Evolutionary conservation across 2,888 invertebrate genomes (phyloP), one percentile per base, ranked within the genome.

Genomic region (Hemicrepidius hirtus): DNA sequence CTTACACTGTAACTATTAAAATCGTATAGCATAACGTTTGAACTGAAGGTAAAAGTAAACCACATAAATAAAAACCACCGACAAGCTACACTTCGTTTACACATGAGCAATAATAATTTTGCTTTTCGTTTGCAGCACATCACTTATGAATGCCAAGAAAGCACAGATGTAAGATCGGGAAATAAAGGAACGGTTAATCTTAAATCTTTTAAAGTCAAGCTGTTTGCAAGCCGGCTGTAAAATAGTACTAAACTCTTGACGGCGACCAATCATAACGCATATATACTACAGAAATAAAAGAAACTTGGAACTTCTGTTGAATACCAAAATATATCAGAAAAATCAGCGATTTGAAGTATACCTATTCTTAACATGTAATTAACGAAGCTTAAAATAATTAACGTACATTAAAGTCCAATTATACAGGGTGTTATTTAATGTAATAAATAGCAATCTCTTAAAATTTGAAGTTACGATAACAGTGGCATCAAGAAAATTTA

Each of bases 151-250:
- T 50, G 50, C 50, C 64, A 64, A 35, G 64, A 46, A 37, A 41
- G 35, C 21, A 28, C 50, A 64, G 64, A 64, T 64, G 64, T 50
- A 50, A 64, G 50, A 64, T 64, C 49, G 28, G 49, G 46, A 68
- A 68, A 28, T 53, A 53, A 53, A 53, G 28, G 24, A 28, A 68
- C 37, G 35, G 59, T 41, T 35, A 59, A 68, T 57, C 44, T 68
- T 68, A 59, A 68, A 68, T 59, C 49, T 59, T 59, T 68, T 55
- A 40, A 46, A 57, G 53, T 41, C 71, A 65, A 66, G 65, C 65
- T 71, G 71, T 57, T 65, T 60, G 71, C 65, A 70, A 65, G 50
- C 59, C 28, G 71, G 65, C 46, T 71, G 60, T 71, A 65, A 71
- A 71, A 66, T 49, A 41, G 53, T 32, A 62, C 62, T 68, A 68